A percentile compares a stretch with the other conserved stretches of the same genome.
phyloP scores from a whole-genome alignment of 2,888 invertebrate species.

The Cantharis rustica region DNA sequence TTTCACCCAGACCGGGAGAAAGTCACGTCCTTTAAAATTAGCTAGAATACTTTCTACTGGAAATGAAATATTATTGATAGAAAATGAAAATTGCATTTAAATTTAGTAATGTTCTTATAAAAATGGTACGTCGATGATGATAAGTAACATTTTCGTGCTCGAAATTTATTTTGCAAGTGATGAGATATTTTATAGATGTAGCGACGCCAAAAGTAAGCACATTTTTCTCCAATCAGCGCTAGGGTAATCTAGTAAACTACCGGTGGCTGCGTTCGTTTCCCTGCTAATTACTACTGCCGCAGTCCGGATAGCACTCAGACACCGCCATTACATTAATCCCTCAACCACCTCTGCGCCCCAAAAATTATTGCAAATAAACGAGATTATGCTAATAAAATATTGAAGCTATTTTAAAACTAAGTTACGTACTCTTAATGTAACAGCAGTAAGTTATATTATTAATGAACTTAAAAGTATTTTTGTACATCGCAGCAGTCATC shows the following conservation, averaged over 20 bases:
- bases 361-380: conserved; percentile 25
- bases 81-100: background rate
- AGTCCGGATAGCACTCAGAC: conserved; percentile 30
- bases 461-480: conserved; percentile 10
- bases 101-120: background rate
- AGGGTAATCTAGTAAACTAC: conserved; percentile 28
- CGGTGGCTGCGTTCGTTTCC: conserved; percentile 28
- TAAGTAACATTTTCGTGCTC: background rate
- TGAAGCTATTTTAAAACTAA: conserved; percentile 18
- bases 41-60: background rate
- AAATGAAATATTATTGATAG: background rate
- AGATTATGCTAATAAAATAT: conserved; percentile 27
- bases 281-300: conserved; percentile 29
- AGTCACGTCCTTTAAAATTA: background rate
- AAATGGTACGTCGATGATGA: background rate
- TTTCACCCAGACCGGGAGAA: background rate
- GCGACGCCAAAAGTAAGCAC: conserved; percentile 15
- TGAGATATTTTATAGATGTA: conserved; percentile 17
- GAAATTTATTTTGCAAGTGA: conserved; percentile 6
- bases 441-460: conserved; percentile 13
- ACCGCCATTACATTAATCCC: conserved; percentile 26
- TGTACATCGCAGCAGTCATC: background rate
- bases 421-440: conserved; percentile 13
- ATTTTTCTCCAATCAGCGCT: conserved; percentile 28
- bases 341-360: conserved; percentile 15